Base-by-base conservation (phyloP, 2,113 vertebrate genomes). In the Nycticebus coucang region DNA sequence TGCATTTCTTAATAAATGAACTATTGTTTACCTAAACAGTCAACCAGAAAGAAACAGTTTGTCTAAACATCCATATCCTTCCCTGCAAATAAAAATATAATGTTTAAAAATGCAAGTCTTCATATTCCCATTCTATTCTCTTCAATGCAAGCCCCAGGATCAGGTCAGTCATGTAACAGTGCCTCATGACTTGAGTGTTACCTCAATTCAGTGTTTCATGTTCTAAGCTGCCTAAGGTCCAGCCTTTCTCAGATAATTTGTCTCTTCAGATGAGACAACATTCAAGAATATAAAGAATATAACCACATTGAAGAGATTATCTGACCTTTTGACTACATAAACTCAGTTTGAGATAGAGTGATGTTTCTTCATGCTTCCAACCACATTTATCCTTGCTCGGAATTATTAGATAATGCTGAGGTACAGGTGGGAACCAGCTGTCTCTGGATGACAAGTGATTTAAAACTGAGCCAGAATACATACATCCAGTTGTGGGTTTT, bases 281-380 rank as follows among this genome's bases (percentile, higher is more conserved):
- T 88, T 85, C 94, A 94, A 79, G 55, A 5, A 53, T 28, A 75
- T 83, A 89, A 93, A 79, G 60, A 5, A 53, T n/a, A 75, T 87
- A 89, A 85, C 62, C 50, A 64, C 69, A 79, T 0, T 83, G 57
- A 33, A 89, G 59, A 92, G 41, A 87, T 75, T 45, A 93, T 64
- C 83, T 96, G 93, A 78, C 37, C 79, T 96, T 78, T 79, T 64
- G 83, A 37, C 72, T 77, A 4, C 69, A 93, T 89, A 72, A 97
- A 96, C 60, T 81, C 78, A 66, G 72, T 88, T 91, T 93, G 60
- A 50, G 71, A 57, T 93, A 79, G 50, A 75, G 14, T 68, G 86
- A 93, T 86, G 50, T 26, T 74, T 66, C 84, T 18, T 50, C 66
- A n/a, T 94, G 60, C 71, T 75, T 83, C 59, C 37, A 69, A 84